A percentile compares a stretch with the other conserved stretches of the same genome.
These are phyloP conservation scores for Drosophila pachea DNA, from an alignment of 1,140 invertebrate species.

Conservation along the genomic window DNA sequence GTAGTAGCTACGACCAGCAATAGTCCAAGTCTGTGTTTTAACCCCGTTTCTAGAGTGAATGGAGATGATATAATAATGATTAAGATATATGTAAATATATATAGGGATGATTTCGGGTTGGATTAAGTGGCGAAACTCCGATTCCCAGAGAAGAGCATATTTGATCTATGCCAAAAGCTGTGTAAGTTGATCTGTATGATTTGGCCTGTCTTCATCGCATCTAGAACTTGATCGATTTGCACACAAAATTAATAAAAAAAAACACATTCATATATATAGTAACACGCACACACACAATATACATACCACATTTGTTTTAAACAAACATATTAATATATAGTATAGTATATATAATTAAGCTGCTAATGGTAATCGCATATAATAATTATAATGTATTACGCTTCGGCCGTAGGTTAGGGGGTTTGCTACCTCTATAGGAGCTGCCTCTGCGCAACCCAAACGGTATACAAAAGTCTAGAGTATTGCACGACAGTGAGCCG, in stretches of 20 bases:
- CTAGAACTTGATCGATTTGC: too few relatives aligned
- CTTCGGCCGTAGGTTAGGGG: not conserved
- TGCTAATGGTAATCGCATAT: slow-evolving; percentile 39
- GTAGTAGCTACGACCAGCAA: slow-evolving; percentile 57
- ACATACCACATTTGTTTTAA: slow-evolving; percentile 45
- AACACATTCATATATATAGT: slow-evolving; percentile 14
- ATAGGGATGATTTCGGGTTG: slow-evolving; percentile 9
- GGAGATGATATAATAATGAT: slow-evolving; percentile 36
- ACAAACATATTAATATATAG: slow-evolving; percentile 41
- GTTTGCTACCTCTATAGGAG: not conserved
- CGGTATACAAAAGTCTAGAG: slow-evolving; percentile 25
- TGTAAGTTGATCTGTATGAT: too few relatives aligned
- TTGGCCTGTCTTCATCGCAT: too few relatives aligned
- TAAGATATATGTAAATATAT: slow-evolving; percentile 6
- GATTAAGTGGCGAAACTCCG: slow-evolving; percentile 14
- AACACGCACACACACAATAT: slow-evolving; percentile 1
- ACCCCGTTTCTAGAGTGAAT: slow-evolving; percentile 21
- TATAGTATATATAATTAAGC: slow-evolving; percentile 37
- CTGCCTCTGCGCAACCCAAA: slow-evolving; percentile 3
- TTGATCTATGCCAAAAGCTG: too few relatives aligned
- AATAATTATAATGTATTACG: slow-evolving; percentile 35
- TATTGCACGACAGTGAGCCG: slow-evolving; percentile 18
- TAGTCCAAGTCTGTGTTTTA: slow-evolving; percentile 45
- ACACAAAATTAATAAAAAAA: slow-evolving; percentile 47
- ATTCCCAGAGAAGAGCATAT: too few relatives aligned